These are phyloP conservation scores for Ptychochromis oligacanthus DNA, from an alignment of 2,113 vertebrate species.

Conservation along the genomic window DNA sequence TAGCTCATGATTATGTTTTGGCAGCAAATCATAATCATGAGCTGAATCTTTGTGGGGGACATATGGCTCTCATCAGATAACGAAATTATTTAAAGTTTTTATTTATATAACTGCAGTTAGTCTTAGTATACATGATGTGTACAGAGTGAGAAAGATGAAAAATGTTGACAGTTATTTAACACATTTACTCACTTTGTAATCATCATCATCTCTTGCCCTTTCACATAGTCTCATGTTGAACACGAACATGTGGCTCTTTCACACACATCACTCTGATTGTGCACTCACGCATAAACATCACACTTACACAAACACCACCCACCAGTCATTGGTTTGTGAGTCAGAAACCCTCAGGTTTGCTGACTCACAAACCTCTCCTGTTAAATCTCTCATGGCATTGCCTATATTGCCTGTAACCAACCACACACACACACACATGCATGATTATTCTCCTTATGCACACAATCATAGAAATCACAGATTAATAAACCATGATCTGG, in stretches of 20 bases:
- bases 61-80: constrained; percentile 7
- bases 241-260: constrained; percentile 40
- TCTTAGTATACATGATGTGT: background rate
- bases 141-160: background rate
- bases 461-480: background rate
- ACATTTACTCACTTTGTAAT: background rate
- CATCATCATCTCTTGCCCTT: constrained; percentile 49
- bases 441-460: constrained; percentile 15
- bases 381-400: constrained; percentile 36
- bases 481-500: constrained; percentile 24
- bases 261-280: constrained; percentile 37
- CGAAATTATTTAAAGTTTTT: background rate
- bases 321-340: constrained; percentile 47
- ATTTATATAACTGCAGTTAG: background rate
- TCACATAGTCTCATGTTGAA: constrained; percentile 32
- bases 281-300: constrained; percentile 30
- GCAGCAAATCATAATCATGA: constrained; percentile 18
- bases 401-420: constrained; percentile 3
- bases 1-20: constrained; percentile 31
- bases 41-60: background rate
- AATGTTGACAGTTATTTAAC: background rate
- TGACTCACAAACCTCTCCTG: constrained; percentile 58
- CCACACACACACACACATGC: background rate
- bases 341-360: constrained; percentile 60
- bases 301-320: constrained; percentile 28